phyloP scores from a whole-genome alignment of 2,888 invertebrate genomes.

The Oxyteleia sp. region DNA sequence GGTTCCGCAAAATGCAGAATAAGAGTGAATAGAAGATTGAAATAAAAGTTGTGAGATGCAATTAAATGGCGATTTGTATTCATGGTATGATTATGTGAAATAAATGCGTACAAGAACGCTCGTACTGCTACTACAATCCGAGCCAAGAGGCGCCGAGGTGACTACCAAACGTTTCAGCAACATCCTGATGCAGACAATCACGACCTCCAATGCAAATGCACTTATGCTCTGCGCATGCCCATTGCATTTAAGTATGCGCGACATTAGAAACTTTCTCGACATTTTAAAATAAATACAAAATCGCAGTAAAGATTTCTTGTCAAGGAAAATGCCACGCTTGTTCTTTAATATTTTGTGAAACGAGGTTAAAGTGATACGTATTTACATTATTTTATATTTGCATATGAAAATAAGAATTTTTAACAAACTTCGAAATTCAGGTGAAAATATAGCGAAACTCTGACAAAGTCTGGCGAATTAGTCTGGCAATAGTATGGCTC shows the following conservation, averaged over 20 bases:
- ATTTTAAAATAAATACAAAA: conserved; percentile 44
- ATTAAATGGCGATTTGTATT: conserved; percentile 75
- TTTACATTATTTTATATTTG: no score
- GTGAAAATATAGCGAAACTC: no score
- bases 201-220: conserved; percentile 80
- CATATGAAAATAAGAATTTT: no score
- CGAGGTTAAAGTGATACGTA: no score
- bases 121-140: conserved; percentile 53
- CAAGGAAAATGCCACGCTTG: conserved; percentile 34
- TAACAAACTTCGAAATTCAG: no score
- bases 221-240: conserved; percentile 75
- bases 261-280: conserved; percentile 66
- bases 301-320: conserved; percentile 54
- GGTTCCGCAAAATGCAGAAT: conserved; percentile 54
- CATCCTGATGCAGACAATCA: conserved; percentile 76
- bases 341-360: not conserved
- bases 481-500: no score
- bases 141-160: conserved; percentile 62
- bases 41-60: conserved; percentile 71
- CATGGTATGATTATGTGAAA: conserved; percentile 74
- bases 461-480: no score
- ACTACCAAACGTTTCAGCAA: conserved; percentile 74
- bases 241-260: conserved; percentile 74
- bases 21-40: conserved; percentile 63
- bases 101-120: conserved; percentile 71